Evolutionary conservation across 1,140 invertebrate genomes (phyloP).

Genomic region (Trichonephila clavipes): DNA sequence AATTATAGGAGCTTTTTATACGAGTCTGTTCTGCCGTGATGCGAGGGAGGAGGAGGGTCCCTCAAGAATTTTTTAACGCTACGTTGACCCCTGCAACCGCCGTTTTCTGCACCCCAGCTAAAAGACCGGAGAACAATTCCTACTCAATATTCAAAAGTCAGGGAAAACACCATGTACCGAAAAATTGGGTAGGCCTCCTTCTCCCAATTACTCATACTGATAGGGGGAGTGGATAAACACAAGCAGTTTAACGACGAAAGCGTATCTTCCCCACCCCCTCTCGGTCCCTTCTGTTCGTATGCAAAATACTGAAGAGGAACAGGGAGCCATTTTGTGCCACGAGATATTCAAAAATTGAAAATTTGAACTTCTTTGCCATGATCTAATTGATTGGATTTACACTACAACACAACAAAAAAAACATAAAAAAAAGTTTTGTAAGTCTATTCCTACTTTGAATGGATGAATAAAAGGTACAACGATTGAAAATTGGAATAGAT

Average conservation of each 20-base stretch:
- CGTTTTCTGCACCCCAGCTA: background rate
- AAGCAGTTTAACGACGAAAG: slow-evolving; percentile 52
- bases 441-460: no score
- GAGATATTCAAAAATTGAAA: background rate
- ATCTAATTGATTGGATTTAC: no score
- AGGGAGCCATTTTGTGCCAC: background rate
- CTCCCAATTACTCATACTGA: slow-evolving; percentile 60
- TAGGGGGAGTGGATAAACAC: slow-evolving; percentile 45
- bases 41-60: background rate
- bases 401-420: no score
- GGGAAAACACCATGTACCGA: slow-evolving; percentile 42
- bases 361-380: no score
- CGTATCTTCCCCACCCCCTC: background rate
- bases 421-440: no score
- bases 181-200: slow-evolving; percentile 56
- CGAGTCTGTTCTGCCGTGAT: background rate
- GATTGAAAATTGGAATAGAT: no score
- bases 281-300: background rate
- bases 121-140: slow-evolving; percentile 54
- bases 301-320: background rate
- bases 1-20: slow-evolving; percentile 24
- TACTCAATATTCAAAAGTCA: slow-evolving; percentile 71
- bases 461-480: no score
- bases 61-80: slow-evolving; percentile 20
- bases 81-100: background rate